Conservation (phyloP, 2,888 invertebrate genomes). For the Lasioglossum malachurum region DNA sequence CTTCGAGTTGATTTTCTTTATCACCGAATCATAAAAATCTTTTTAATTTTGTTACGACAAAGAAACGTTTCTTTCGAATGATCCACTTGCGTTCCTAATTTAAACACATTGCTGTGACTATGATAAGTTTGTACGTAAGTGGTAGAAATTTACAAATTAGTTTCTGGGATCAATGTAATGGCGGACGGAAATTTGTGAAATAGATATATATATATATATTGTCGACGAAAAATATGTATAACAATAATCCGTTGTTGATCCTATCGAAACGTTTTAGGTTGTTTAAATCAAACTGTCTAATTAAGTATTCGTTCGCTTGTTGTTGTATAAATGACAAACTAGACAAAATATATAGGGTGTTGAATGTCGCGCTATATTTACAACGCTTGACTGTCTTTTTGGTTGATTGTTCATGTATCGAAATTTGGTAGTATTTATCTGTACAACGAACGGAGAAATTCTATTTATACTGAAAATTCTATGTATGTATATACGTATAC, state of each 20-base stretch:
- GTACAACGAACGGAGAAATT: constrained; percentile 24
- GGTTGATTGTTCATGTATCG: constrained; percentile 4
- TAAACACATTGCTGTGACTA: constrained; percentile 78
- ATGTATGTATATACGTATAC: background rate
- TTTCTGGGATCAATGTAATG: constrained; percentile 75
- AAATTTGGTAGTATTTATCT: constrained; percentile 24
- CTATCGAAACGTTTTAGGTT: constrained; percentile 53
- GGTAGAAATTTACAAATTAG: constrained; percentile 71
- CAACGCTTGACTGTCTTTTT: constrained; percentile 21
- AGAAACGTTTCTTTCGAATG: constrained; percentile 46
- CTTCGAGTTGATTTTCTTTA: constrained; percentile 27
- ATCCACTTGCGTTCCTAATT: constrained; percentile 74
- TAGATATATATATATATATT: constrained; percentile 20
- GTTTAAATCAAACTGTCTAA: constrained; percentile 55
- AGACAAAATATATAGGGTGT: constrained; percentile 69
- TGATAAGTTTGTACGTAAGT: constrained; percentile 75
- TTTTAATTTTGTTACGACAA: constrained; percentile 46
- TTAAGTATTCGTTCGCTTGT: constrained; percentile 49
- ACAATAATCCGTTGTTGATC: constrained; percentile 44
- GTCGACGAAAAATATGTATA: background rate
- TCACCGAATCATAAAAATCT: constrained; percentile 38
- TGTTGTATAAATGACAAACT: constrained; percentile 58
- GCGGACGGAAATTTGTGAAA: constrained; percentile 43
- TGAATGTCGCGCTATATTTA: constrained; percentile 29
- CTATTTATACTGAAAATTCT: constrained; percentile 14